These are phyloP conservation scores for Xenopus borealis DNA, from an alignment of 2,113 vertebrate genomes.

Conservation along the genomic window DNA sequence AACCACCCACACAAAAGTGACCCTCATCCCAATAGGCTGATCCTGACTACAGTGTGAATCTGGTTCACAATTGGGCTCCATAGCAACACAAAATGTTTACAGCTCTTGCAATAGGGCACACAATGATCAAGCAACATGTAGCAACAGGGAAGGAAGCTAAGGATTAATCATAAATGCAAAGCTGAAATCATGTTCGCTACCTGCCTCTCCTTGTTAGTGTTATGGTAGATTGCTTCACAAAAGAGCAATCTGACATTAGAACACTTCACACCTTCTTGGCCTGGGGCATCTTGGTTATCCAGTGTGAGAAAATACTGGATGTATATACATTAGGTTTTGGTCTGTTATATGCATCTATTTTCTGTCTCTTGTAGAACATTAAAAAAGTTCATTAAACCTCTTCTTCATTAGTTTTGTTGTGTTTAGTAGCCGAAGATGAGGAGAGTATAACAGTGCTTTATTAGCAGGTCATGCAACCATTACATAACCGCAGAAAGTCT, in stretches of 20 bases:
- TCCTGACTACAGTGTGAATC: too few relatives aligned
- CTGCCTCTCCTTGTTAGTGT: constrained; percentile 20
- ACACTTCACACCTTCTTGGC: background rate
- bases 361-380: too few relatives aligned
- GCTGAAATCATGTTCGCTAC: constrained; percentile 18
- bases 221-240: constrained; percentile 7
- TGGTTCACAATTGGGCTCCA: too few relatives aligned
- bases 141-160: constrained; percentile 32
- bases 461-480: too few relatives aligned
- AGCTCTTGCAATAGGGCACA: constrained; percentile 7
- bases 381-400: too few relatives aligned
- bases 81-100: constrained; percentile 28
- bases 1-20: background rate
- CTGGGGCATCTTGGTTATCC: background rate
- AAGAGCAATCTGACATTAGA: background rate
- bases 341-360: too few relatives aligned
- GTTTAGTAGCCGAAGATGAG: too few relatives aligned
- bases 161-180: constrained; percentile 28
- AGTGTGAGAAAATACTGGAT: background rate
- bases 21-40: background rate
- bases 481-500: too few relatives aligned
- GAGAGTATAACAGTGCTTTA: too few relatives aligned
- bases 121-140: constrained; percentile 26
- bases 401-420: too few relatives aligned
- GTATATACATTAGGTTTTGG: background rate